A percentile compares a stretch with the other conserved stretches of the same genome.
phyloP scores from a whole-genome alignment of 2,797 vertebrate genomes.

The Peromyscus attwateri region DNA sequence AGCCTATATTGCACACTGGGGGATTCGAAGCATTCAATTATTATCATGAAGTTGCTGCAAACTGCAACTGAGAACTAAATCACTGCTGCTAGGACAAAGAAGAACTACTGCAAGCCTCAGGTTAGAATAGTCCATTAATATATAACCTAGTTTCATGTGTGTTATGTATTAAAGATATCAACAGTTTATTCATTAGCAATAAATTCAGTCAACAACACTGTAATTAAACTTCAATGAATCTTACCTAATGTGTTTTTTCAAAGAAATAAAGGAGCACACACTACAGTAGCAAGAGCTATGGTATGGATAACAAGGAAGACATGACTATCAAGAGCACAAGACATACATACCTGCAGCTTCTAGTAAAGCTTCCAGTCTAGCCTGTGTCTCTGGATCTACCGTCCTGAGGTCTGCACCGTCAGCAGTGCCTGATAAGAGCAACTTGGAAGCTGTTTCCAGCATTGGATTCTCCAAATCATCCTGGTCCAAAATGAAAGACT shows the following conservation, averaged over 20 bases:
- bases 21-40: not conserved
- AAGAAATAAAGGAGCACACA: not conserved
- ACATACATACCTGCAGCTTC: constrained; percentile 92
- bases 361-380: constrained; percentile 91
- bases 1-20: not conserved
- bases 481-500: constrained; percentile 92
- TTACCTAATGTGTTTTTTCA: not conserved
- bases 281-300: not conserved
- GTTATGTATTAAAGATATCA: constrained; percentile 31
- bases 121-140: constrained; percentile 3
- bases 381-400: constrained; percentile 92
- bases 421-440: constrained; percentile 90
- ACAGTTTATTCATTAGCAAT: not conserved
- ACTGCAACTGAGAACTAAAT: not conserved
- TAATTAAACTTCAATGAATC: not conserved
- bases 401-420: constrained; percentile 92
- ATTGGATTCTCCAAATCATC: constrained; percentile 92
- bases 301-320: not conserved
- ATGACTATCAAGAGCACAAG: not conserved
- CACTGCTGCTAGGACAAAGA: not conserved
- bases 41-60: not conserved
- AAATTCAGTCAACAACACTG: not conserved
- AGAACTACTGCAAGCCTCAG: not conserved
- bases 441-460: constrained; percentile 92
- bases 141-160: not conserved